Conservation (phyloP, 2,888 invertebrate genomes). For the Bembecia ichneumoniformis region DNA sequence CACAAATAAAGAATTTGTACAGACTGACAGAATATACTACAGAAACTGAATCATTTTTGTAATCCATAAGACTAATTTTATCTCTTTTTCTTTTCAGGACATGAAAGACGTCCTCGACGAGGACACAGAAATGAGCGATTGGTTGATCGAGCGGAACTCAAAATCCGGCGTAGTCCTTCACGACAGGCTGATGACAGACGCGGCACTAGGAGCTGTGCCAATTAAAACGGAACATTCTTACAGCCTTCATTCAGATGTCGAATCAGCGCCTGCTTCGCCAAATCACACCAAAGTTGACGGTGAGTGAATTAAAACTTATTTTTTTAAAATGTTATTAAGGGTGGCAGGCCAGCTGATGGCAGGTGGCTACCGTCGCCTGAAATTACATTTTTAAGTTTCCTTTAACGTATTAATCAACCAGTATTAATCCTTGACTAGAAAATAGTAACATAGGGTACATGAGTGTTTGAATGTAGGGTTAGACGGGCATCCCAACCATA, state of each 20-base stretch:
- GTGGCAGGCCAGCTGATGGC: too few species aligned
- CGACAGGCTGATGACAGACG: conserved; percentile 92
- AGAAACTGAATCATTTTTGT: too few species aligned
- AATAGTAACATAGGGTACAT: too few species aligned
- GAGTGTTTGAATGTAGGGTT: too few species aligned
- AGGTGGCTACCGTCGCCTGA: too few species aligned
- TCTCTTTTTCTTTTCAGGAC: conserved; percentile 62
- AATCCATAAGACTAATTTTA: not conserved
- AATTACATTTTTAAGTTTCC: too few species aligned
- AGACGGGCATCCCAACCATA: too few species aligned
- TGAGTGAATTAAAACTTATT: conserved; percentile 33
- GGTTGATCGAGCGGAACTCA: conserved; percentile 78
- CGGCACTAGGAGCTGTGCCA: conserved; percentile 83
- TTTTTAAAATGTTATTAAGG: not conserved
- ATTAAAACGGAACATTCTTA: conserved; percentile 96
- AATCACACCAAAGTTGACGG: conserved; percentile 81
- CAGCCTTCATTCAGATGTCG: conserved; percentile 82
- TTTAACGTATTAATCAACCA: too few species aligned
- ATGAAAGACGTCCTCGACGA: conserved; percentile 77
- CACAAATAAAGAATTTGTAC: too few species aligned
- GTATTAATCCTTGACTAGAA: too few species aligned
- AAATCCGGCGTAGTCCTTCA: conserved; percentile 84
- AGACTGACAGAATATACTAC: too few species aligned
- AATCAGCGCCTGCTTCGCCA: conserved; percentile 80
- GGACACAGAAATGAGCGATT: conserved; percentile 77